Evolutionary conservation across 1,140 invertebrate genomes (phyloP).

Genomic region (Megathymus violae): DNA sequence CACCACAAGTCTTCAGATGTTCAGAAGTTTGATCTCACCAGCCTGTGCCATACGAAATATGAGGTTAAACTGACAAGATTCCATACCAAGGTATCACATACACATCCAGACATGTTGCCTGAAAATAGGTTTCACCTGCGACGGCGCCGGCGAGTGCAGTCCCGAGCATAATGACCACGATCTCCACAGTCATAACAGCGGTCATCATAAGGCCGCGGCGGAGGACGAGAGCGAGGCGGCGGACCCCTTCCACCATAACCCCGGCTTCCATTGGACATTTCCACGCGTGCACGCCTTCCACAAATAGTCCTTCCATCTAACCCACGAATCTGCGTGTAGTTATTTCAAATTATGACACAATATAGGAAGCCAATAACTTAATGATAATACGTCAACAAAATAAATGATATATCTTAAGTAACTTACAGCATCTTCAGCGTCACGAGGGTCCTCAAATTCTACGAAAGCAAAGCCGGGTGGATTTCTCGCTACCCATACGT

Average conservation of each 20-base stretch:
- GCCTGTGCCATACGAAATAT: slow-evolving; percentile 19
- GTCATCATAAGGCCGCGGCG: slow-evolving; percentile 90
- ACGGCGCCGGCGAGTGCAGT: slow-evolving; percentile 89
- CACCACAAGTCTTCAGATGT: background rate
- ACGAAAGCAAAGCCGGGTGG: slow-evolving; percentile 98
- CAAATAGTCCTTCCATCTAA: slow-evolving; percentile 92
- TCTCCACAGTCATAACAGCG: slow-evolving; percentile 97
- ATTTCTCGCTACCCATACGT: slow-evolving; percentile 98
- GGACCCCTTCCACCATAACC: slow-evolving; percentile 86
- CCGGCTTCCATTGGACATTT: slow-evolving; percentile 94
- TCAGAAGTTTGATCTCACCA: slow-evolving; percentile 13
- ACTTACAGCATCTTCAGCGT: slow-evolving; percentile 99
- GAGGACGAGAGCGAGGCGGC: slow-evolving; percentile 85
- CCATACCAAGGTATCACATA: slow-evolving; percentile 55
- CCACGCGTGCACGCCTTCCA: slow-evolving; percentile 94
- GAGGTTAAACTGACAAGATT: slow-evolving; percentile 50
- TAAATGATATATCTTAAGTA: too few relatives aligned
- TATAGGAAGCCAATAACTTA: too few relatives aligned
- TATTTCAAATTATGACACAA: too few relatives aligned
- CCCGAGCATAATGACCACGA: slow-evolving; percentile 95
- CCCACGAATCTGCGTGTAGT: slow-evolving; percentile 80
- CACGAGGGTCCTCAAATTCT: slow-evolving; percentile 98
- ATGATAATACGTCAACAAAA: too few relatives aligned
- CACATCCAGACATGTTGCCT: slow-evolving; percentile 28
- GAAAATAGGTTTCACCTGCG: slow-evolving; percentile 79